Base-by-base conservation (phyloP, 2,113 vertebrate species). In the Forbesichthys agassizii region DNA sequence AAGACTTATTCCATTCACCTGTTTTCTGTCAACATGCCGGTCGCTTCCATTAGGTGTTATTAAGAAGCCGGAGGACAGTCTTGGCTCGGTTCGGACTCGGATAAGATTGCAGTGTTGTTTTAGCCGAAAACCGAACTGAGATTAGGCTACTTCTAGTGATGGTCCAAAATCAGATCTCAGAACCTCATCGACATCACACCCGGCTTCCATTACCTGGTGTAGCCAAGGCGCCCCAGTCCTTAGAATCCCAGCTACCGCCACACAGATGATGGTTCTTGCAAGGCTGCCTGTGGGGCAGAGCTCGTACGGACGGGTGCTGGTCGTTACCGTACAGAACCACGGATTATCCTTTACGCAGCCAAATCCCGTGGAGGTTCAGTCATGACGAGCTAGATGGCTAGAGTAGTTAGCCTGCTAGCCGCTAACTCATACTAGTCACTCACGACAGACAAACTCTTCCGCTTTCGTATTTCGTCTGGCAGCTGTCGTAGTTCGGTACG, bases 1-100 rank as follows among this genome's bases (percentile, higher is more conserved):
- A 69, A 68, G 14, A 2, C n/a, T 16, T 46, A 4, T 52, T 20
- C 3, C 1, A 3, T 1, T 80, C 85, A 91, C 90, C 90, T 89
- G 83, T 61, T 88, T 73, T 88, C 85, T 61, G 90, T 88, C 76
- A 90, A 68, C 90, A 91, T 91, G 46, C 70, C 60, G 56, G 61
- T 5, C n/a, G 18, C 13, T 52, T 20, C 11, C 56, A 33, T 11
- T 20, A 33, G 5, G 56, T 20, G 20, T 11, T 11, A 68, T 68
- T 61, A 69, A 61, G 65, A 51, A 16, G 8, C 0, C 47, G 48
- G 62, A 12, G 54, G 53, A 20, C n/a, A 14, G 54, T 27, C 48
- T 71, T 78, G 74, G 79, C 58, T 58, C 12, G 57, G 71, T 53
- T 68, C 71, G 58, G 46, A 4, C 1, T 47, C 10, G 6, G 11